A percentile compares a stretch with the other conserved stretches of the same genome.
phyloP scores from a whole-genome alignment of 1,140 invertebrate genomes.

The Ganaspis sp. region DNA sequence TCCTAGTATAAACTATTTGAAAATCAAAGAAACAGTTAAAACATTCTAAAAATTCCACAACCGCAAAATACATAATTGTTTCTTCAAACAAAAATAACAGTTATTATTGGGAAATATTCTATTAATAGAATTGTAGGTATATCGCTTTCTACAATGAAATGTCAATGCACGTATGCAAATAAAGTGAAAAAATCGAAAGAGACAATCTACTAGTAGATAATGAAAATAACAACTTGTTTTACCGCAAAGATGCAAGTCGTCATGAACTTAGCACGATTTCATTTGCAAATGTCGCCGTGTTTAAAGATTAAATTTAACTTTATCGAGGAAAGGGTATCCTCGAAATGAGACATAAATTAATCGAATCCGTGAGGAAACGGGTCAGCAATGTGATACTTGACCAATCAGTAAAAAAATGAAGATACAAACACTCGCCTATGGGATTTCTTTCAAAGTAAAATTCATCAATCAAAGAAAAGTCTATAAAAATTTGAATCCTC shows the following conservation, averaged over 20 bases:
- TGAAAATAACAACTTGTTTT: not conserved
- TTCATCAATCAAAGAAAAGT: conserved; percentile 2
- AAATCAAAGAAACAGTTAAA: too few species aligned
- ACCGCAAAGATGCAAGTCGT: not conserved
- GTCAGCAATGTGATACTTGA: conserved; percentile 12
- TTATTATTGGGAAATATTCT: too few species aligned
- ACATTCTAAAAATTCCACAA: too few species aligned
- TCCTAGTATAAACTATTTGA: too few species aligned
- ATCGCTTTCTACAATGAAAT: too few species aligned
- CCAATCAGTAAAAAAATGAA: not conserved
- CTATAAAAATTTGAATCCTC: not conserved
- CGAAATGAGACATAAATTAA: conserved; percentile 1
- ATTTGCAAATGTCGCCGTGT: not conserved
- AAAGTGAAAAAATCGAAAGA: not conserved
- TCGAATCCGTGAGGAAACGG: conserved; percentile 4
- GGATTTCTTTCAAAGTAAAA: not conserved
- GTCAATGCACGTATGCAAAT: not conserved
- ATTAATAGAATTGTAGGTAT: too few species aligned
- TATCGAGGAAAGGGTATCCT: conserved; percentile 8
- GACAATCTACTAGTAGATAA: not conserved
- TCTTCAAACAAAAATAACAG: too few species aligned
- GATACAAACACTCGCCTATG: not conserved
- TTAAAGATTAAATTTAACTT: not conserved
- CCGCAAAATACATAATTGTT: too few species aligned
- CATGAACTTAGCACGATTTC: not conserved